phyloP scores from a whole-genome alignment of 2,797 vertebrate genomes.

The Leontopithecus rosalia region DNA sequence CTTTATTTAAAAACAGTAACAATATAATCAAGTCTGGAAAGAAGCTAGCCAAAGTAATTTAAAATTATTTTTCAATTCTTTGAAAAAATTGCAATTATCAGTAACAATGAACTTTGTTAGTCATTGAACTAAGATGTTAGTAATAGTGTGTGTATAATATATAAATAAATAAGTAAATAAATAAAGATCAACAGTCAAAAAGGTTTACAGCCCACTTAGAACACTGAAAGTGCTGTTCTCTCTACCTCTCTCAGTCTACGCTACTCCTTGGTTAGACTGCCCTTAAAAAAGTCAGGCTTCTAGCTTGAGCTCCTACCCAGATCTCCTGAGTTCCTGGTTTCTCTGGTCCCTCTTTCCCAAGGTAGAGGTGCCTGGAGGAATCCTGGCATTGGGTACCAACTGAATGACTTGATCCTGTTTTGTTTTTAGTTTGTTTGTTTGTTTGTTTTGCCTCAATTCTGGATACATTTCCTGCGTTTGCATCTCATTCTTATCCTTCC shows the following conservation, averaged over 20 bases:
- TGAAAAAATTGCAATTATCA: conserved; percentile 18
- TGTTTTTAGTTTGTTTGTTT: no score
- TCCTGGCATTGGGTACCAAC: not conserved
- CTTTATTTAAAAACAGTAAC: conserved; percentile 21
- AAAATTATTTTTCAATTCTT: conserved; percentile 44
- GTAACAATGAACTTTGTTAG: not conserved
- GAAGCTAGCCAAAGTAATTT: conserved; percentile 10
- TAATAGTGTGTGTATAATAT: not conserved
- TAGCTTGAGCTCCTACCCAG: not conserved
- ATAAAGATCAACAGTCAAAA: not conserved
- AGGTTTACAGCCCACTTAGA: not conserved
- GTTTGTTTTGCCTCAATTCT: conserved; percentile 18
- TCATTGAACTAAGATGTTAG: not conserved
- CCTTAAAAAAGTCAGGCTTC: not conserved
- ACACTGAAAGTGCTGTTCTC: not conserved
- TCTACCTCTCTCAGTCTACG: not conserved
- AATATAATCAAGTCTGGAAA: conserved; percentile 10
- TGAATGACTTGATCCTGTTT: not conserved
- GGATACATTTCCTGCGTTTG: not conserved
- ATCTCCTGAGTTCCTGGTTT: not conserved
- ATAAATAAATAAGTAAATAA: not conserved
- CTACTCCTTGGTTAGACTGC: not conserved
- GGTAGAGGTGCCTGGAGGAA: not conserved
- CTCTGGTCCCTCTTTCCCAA: not conserved
- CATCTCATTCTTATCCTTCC: not conserved